These are phyloP conservation scores for Teleopsis dalmanni DNA, from an alignment of 1,140 invertebrate species.

Conservation along the genomic window DNA sequence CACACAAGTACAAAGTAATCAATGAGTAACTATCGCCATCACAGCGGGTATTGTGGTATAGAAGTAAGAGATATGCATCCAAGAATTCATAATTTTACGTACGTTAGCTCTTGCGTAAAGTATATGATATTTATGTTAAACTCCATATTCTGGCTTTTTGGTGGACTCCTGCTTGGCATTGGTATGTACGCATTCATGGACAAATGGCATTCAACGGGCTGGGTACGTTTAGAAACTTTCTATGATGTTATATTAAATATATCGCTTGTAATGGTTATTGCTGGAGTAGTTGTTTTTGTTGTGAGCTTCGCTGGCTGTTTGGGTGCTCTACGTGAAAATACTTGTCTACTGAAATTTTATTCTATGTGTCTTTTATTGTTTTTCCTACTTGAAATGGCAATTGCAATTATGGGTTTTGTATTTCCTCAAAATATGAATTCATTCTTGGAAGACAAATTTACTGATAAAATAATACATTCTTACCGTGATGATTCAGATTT, in stretches of 20 bases:
- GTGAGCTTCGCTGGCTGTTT: constrained; percentile 77
- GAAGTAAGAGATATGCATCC: constrained; percentile 48
- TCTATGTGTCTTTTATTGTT: constrained; percentile 80
- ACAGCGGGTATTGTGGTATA: constrained; percentile 37
- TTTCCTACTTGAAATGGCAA: constrained; percentile 81
- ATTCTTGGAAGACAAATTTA: constrained; percentile 72
- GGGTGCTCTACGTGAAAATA: constrained; percentile 87
- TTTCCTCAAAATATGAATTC: constrained; percentile 82
- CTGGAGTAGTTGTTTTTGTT: constrained; percentile 78
- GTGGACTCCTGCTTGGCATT: constrained; percentile 78
- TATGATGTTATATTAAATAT: constrained; percentile 88
- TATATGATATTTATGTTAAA: constrained; percentile 90
- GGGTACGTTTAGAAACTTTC: constrained; percentile 66
- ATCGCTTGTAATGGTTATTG: constrained; percentile 79
- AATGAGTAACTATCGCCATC: constrained; percentile 43
- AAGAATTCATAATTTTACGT: constrained; percentile 51
- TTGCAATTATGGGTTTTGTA: constrained; percentile 85
- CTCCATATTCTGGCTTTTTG: constrained; percentile 87
- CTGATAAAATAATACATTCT: constrained; percentile 71
- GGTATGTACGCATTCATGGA: constrained; percentile 87
- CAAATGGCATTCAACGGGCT: constrained; percentile 78
- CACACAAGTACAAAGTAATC: too few species aligned
- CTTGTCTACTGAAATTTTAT: constrained; percentile 88
- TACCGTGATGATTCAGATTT: constrained; percentile 87
- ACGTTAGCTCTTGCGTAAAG: constrained; percentile 77